Conservation (phyloP, 2,113 vertebrate genomes). For the Gila orcuttii region DNA sequence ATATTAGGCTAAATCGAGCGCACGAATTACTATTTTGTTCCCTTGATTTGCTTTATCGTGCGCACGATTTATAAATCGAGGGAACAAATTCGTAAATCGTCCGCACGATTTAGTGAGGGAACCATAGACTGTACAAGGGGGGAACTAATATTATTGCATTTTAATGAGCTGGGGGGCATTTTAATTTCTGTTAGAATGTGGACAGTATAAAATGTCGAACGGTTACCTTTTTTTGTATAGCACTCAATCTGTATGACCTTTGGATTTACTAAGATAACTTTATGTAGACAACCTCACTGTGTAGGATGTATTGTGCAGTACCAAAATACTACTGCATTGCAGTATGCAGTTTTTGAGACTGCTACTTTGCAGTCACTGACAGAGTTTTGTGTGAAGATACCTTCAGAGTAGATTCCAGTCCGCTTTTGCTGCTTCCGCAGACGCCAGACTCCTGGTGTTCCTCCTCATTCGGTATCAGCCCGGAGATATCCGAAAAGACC, state of each 20-base stretch:
- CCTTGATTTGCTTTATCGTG: no score
- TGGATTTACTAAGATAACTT: neutral
- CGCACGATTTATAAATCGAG: no score
- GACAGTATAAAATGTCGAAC: neutral
- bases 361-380: neutral
- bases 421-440: neutral
- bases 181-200: neutral
- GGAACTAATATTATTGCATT: no score
- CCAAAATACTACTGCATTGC: neutral
- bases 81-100: no score
- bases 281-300: neutral
- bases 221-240: neutral
- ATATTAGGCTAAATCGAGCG: no score
- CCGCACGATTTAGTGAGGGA: no score
- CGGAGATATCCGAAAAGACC: constrained; percentile 64
- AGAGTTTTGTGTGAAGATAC: neutral
- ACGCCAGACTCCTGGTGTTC: neutral
- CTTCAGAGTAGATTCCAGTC: neutral
- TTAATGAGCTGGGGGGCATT: no score
- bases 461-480: constrained; percentile 18
- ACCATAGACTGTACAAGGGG: no score
- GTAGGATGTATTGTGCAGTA: neutral
- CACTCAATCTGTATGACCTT: neutral
- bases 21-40: no score
- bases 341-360: neutral